Evolutionary conservation across 2,888 invertebrate genomes (phyloP).

Genomic region (Troides oblongomaculatus): DNA sequence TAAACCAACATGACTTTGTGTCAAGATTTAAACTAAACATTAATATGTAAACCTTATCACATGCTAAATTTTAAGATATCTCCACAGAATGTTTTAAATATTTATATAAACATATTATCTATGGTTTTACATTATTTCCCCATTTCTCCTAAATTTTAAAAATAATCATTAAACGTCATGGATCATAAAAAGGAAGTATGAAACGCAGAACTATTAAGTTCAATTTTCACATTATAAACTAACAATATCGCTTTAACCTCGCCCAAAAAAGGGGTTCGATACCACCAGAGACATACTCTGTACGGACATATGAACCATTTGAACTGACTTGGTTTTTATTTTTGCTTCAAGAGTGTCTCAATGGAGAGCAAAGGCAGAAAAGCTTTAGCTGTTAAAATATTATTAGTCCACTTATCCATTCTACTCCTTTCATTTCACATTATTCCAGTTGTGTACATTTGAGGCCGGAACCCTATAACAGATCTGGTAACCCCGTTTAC

Average conservation of each 20-base stretch:
- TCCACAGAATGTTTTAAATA: too few relatives aligned
- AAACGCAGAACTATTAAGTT: too few relatives aligned
- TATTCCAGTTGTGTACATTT: background rate
- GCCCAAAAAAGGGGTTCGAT: too few relatives aligned
- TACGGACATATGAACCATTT: too few relatives aligned
- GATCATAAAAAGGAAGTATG: too few relatives aligned
- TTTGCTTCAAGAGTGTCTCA: background rate
- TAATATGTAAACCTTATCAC: background rate
- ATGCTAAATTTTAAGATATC: background rate
- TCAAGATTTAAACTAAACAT: background rate
- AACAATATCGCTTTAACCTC: too few relatives aligned
- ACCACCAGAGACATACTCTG: too few relatives aligned
- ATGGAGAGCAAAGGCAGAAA: background rate
- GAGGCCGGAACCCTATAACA: slow-evolving; percentile 7
- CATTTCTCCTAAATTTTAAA: too few relatives aligned
- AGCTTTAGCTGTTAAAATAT: background rate
- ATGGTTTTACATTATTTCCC: too few relatives aligned
- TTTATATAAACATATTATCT: too few relatives aligned
- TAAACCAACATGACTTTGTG: background rate
- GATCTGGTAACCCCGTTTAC: slow-evolving; percentile 25
- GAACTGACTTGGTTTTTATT: background rate
- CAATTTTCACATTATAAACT: too few relatives aligned
- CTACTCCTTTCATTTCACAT: background rate
- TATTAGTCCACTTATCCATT: background rate
- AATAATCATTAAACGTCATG: too few relatives aligned